These are phyloP conservation scores for Tetraodon nigroviridis DNA, from an alignment of 2,113 vertebrate species.

Conservation along the genomic window DNA sequence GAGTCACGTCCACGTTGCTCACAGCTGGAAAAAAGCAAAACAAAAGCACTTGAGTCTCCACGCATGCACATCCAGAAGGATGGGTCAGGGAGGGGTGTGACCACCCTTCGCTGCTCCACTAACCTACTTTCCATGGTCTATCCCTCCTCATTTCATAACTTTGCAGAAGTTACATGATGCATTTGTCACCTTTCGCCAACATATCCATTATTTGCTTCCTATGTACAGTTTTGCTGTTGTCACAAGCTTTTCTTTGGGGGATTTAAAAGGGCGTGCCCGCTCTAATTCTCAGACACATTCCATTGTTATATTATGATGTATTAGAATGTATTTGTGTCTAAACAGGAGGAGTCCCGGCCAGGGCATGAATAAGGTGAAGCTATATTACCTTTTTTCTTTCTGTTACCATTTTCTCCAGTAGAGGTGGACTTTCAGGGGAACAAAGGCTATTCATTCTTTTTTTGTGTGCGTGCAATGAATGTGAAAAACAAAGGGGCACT, in stretches of 20 bases:
- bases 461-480: no score
- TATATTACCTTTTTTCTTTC: no score
- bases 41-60: constrained; percentile 5
- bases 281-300: neutral
- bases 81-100: constrained; percentile 43
- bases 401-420: no score
- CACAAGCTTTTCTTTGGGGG: neutral
- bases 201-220: constrained; percentile 49
- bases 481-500: no score
- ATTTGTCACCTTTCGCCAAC: constrained; percentile 36
- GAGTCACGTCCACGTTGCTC: no score
- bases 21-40: neutral
- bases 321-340: neutral
- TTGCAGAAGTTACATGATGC: constrained; percentile 65
- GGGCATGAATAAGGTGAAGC: no score
- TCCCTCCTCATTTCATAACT: constrained; percentile 72
- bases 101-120: constrained; percentile 67
- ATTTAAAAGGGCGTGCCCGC: constrained; percentile 2
- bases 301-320: neutral
- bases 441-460: no score
- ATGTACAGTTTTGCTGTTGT: constrained; percentile 23
- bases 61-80: constrained; percentile 27
- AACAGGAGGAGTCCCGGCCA: neutral
- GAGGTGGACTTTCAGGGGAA: no score
- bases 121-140: constrained; percentile 77